Evolutionary conservation across 1,140 invertebrate species (phyloP).

Genomic region (Yoshiicerus persimilis): DNA sequence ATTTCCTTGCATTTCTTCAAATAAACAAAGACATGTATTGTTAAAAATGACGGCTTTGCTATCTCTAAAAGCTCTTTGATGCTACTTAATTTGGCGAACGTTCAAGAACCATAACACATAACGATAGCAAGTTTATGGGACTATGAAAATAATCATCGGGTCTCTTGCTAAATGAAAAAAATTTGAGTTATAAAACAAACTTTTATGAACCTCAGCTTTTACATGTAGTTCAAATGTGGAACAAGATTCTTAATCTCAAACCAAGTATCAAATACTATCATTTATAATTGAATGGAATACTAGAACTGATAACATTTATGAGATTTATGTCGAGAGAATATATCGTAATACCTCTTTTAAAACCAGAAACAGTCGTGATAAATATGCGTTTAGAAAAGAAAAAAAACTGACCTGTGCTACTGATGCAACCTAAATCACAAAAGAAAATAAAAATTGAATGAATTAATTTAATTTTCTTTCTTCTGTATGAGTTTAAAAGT

Average conservation of each 20-base stretch:
- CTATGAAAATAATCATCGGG: background rate
- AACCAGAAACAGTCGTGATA: background rate
- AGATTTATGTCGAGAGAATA: too few species aligned
- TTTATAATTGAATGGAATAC: too few species aligned
- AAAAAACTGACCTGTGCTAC: constrained; percentile 69
- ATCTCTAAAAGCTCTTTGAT: background rate
- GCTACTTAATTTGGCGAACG: background rate
- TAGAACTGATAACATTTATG: too few species aligned
- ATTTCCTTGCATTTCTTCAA: background rate
- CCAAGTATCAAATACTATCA: too few species aligned
- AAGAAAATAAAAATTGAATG: background rate
- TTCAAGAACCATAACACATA: background rate
- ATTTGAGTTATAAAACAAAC: too few species aligned
- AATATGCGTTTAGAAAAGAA: background rate
- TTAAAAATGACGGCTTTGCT: background rate
- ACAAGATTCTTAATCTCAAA: too few species aligned
- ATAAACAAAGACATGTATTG: background rate
- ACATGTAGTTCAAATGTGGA: too few species aligned
- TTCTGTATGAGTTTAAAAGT: too few species aligned
- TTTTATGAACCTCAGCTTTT: too few species aligned
- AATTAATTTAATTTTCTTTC: background rate
- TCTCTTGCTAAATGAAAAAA: background rate
- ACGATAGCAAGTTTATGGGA: background rate
- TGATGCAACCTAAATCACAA: constrained; percentile 59
- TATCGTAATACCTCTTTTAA: background rate